A percentile compares a stretch with the other conserved stretches of the same genome.
Conservation (phyloP, 2,797 vertebrate genomes). For the Trachurus trachurus region DNA sequence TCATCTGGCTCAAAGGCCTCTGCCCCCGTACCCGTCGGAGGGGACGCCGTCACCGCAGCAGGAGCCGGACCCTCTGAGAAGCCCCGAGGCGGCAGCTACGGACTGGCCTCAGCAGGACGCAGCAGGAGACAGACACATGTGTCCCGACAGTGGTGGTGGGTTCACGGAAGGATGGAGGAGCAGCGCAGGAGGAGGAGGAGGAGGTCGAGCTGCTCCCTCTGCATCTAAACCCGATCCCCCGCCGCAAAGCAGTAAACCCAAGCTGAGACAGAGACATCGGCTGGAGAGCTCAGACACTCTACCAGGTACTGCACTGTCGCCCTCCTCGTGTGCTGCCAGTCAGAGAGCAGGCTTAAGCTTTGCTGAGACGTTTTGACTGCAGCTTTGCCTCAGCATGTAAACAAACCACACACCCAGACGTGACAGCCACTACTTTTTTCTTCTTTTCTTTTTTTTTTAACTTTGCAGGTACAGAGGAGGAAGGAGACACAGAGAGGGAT, state of each 20-base stretch:
- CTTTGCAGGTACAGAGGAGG: slow-evolving; percentile 76
- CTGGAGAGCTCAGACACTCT: slow-evolving; percentile 77
- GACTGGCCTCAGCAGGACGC: slow-evolving; percentile 68
- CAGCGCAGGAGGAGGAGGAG: slow-evolving; percentile 50
- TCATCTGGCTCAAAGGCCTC: slow-evolving; percentile 76
- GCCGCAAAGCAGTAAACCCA: slow-evolving; percentile 87
- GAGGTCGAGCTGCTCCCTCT: slow-evolving; percentile 53
- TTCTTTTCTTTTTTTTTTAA: not conserved
- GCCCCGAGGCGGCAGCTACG: slow-evolving; percentile 44
- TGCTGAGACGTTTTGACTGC: not conserved
- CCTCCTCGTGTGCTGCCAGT: not conserved
- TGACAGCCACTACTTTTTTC: slow-evolving; percentile 7
- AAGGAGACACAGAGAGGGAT: slow-evolving; percentile 74
- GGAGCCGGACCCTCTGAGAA: slow-evolving; percentile 67
- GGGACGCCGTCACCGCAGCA: slow-evolving; percentile 81
- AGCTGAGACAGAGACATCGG: slow-evolving; percentile 85
- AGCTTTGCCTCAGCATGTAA: not conserved
- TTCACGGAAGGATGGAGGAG: slow-evolving; percentile 74
- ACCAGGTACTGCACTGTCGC: slow-evolving; percentile 62
- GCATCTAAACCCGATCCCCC: slow-evolving; percentile 85
- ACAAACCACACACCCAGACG: not conserved
- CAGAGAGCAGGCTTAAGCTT: slow-evolving; percentile 1
- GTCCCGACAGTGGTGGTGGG: slow-evolving; percentile 46
- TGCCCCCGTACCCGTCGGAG: slow-evolving; percentile 82
- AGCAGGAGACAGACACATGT: slow-evolving; percentile 57